Evolutionary conservation across 2,113 vertebrate species (phyloP), one percentile per base, ranked within the genome.

Genomic region (Thymallus thymallus): DNA sequence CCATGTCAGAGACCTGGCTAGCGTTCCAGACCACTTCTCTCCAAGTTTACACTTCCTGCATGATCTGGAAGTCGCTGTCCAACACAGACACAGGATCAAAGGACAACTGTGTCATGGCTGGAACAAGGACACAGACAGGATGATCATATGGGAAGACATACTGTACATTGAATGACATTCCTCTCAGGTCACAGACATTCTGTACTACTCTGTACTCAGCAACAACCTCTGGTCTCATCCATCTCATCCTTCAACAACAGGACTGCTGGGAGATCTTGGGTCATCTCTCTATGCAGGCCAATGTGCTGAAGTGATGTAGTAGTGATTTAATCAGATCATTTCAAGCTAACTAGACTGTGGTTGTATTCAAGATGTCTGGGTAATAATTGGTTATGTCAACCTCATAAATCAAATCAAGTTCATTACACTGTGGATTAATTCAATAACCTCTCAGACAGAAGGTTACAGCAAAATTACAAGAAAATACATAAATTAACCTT

Each of bases 171-270:
- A 55, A 69, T 58, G 60, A 71, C 9, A 74, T 84, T 84, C 69
- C 75, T 82, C 64, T 30, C 45, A 82, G 81, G 72, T 86, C 77
- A 86, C 26, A 41, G 20, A 73, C 64, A 78, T 41, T 9, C 35
- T 41, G 35, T 41, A 41, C 35, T 41, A 41, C 35, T 41, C 35
- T 41, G 35, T 41, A 41, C 79, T 5, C 45, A 68, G 51, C 6
- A 61, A 12, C 45, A 64, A 18, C 24, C 16, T 63, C 73, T 65
- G 41, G 35, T 55, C 18, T 51, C 5, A 24, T 32, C 24, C 24
- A 55, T 18, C 51, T 18, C 51, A 55, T 6, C 35, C 35, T 12
- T 41, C 35, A 16, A 55, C 3, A 68, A 65, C 30, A 63, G 63
- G 23, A 58, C 69, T 12, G 71, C 29, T 41, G 62, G n/a, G 29